These are phyloP conservation scores for Euplagia quadripunctaria DNA, from an alignment of 2,888 invertebrate genomes.

Conservation along the genomic window DNA sequence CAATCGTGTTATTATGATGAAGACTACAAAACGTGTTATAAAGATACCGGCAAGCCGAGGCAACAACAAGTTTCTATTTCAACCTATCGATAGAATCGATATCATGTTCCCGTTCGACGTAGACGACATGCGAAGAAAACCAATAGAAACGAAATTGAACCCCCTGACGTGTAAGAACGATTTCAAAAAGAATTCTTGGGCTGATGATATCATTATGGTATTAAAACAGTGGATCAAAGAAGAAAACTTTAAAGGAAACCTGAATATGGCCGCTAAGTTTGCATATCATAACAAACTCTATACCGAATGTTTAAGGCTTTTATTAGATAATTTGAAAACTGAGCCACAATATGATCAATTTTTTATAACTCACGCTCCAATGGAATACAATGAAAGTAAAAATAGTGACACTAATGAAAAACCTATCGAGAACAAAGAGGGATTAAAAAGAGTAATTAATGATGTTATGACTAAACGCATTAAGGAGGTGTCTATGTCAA, in stretches of 20 bases:
- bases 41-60: conserved; percentile 87
- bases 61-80: conserved; percentile 77
- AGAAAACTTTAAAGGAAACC: conserved; percentile 64
- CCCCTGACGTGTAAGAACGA: conserved; percentile 70
- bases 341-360: conserved; percentile 54
- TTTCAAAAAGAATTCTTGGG: conserved; percentile 78
- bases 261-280: conserved; percentile 79
- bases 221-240: conserved; percentile 76
- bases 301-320: conserved; percentile 70
- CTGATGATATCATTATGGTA: conserved; percentile 73
- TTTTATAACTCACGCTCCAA: conserved; percentile 68
- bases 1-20: conserved; percentile 89
- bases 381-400: conserved; percentile 37
- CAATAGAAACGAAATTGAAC: conserved; percentile 68
- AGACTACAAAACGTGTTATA: conserved; percentile 91
- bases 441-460: conserved; percentile 69
- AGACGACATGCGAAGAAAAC: conserved; percentile 66
- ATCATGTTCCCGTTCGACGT: conserved; percentile 79
- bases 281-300: conserved; percentile 74
- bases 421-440: conserved; percentile 60
- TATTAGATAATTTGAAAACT: conserved; percentile 70
- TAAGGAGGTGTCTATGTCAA: conserved; percentile 75
- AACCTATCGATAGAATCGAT: conserved; percentile 75
- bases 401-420: conserved; percentile 34
- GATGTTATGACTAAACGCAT: conserved; percentile 77